Base-by-base conservation (phyloP, 1,140 invertebrate genomes). In the Tribolium madens region DNA sequence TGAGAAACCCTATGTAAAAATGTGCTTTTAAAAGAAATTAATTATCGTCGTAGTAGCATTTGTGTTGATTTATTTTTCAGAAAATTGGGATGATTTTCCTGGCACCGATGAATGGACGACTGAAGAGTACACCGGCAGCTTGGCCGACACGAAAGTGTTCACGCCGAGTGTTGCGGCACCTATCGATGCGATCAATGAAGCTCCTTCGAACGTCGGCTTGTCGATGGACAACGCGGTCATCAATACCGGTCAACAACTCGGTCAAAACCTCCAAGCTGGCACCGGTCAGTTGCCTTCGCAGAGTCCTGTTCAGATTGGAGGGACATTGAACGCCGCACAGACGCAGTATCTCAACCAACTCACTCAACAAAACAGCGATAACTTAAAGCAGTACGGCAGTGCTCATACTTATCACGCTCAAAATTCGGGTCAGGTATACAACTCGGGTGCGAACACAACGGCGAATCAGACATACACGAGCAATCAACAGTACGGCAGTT, bases 131-230 rank as follows among this genome's bases (percentile, higher is more conserved):
- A 96, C 95, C 7, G 96, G 96, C 73, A 96, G 94, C 77, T 88
- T 97, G 71, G 93, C 95, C 71, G 96, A 98, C 84, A 96, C 94
- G n/a, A 97, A 97, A 89, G 96, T 98, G 60, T 96, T 96, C 83
- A 96, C 94, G 33, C 92, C 94, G 18, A 94, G 93, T 81, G 87
- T 75, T 78, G 84, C 75, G 33, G 33, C 76, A 0, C 31, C 47
- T 0, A 21, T 77, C 48, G 77, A 82, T 9, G 15, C 69, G 2
- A 13, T 64, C 17, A 76, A 7, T 10, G 76, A 78, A 21, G 50
- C 76, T 2, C 1, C 14, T 1, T n/a, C 18, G 10, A 42, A 42
- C n/a, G 36, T 71, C 18, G 68, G 18, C 5, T 9, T 64, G 7
- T 13, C 73, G 52, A 73, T 69, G 10, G 68, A 64, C 53, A 71